Conservation (phyloP, 2,113 vertebrate species). For the Lipophrys pholis region DNA sequence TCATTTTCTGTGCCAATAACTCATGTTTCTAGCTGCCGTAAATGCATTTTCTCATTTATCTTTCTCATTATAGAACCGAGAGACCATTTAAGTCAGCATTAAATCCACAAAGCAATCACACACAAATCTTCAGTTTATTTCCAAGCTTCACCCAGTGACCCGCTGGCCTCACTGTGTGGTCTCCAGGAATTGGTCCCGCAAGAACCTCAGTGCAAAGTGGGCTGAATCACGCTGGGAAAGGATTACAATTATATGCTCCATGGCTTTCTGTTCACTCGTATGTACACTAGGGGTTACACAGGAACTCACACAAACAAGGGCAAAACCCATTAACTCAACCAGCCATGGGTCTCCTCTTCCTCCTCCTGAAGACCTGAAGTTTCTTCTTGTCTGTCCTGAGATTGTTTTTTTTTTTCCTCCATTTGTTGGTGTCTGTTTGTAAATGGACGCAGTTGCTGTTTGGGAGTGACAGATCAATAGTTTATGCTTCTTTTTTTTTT, state of each 20-base stretch:
- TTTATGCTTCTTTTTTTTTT: too few species aligned
- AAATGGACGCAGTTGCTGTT: too few species aligned
- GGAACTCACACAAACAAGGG: background rate
- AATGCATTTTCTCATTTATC: slow-evolving; percentile 7
- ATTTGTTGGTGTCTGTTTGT: background rate
- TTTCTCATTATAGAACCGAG: background rate
- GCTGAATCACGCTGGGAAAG: slow-evolving; percentile 49
- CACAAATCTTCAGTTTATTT: background rate
- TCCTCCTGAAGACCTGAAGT: background rate
- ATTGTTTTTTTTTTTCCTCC: background rate
- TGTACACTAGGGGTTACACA: slow-evolving; percentile 4
- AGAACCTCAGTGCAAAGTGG: slow-evolving; percentile 29
- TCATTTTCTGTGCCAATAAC: background rate
- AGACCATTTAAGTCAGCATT: background rate
- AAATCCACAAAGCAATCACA: background rate
- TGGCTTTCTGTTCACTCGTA: slow-evolving; percentile 8
- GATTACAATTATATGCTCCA: slow-evolving; percentile 63
- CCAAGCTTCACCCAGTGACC: background rate
- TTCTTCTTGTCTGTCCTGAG: background rate
- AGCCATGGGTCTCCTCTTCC: slow-evolving; percentile 19
- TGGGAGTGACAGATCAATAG: background rate
- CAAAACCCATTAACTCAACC: slow-evolving; percentile 12
- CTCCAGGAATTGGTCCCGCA: slow-evolving; percentile 15
- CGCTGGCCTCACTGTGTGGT: slow-evolving; percentile 54
- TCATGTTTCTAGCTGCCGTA: slow-evolving; percentile 1